Conservation (phyloP, 2,113 vertebrate genomes). For the Laticauda colubrina region DNA sequence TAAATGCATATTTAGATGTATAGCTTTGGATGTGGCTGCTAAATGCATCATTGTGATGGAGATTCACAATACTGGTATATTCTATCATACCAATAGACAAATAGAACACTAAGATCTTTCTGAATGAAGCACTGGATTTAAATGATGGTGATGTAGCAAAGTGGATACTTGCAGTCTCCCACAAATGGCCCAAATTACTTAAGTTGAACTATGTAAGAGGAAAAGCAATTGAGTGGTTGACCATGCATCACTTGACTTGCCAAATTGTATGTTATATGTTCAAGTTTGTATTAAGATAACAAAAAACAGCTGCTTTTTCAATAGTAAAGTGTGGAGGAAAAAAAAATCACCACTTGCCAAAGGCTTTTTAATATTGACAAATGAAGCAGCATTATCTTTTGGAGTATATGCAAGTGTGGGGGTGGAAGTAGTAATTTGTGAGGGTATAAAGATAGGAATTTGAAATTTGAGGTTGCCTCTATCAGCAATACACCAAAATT, state of each 20-base stretch:
- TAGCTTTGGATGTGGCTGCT: not conserved
- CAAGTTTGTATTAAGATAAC: not conserved
- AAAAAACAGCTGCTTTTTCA: not conserved
- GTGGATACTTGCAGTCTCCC: not conserved
- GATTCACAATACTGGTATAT: not conserved
- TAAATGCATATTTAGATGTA: conserved; percentile 17
- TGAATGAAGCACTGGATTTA: not conserved
- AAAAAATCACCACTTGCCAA: not conserved
- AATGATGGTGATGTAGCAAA: not conserved
- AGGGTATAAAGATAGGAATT: not conserved
- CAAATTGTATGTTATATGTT: not conserved
- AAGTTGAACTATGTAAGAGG: not conserved
- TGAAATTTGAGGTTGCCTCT: not conserved
- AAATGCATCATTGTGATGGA: conserved; percentile 24
- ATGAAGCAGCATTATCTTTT: not conserved
- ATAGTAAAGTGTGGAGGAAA: not conserved
- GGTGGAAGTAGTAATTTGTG: not conserved
- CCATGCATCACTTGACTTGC: not conserved
- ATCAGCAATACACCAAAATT: not conserved
- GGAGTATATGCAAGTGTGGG: not conserved
- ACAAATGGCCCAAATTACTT: not conserved
- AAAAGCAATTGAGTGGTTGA: not conserved
- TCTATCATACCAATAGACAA: conserved; percentile 2
- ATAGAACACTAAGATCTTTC: conserved; percentile 12
- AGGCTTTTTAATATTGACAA: not conserved